Percentiles rank a stretch among this genome's conserved stretches.
Evolutionary conservation across 1,140 invertebrate species (phyloP).

Genomic region (Bemisia tabaci): DNA sequence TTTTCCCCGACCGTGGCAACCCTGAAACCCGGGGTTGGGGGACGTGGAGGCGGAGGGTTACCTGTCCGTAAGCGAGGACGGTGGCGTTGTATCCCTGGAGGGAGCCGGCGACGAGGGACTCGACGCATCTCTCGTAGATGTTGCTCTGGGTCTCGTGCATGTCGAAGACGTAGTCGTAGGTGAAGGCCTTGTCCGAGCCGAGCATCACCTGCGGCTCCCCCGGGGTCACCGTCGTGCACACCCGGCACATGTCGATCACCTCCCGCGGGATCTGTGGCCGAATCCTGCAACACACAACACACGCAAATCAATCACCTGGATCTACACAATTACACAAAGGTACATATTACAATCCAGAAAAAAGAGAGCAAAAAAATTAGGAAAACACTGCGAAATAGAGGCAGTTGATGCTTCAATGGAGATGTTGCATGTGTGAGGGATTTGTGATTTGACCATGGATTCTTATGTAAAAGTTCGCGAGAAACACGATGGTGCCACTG

Average conservation of each 20-base stretch:
- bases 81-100: constrained; percentile 93
- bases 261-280: constrained; percentile 86
- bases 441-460: too few species aligned
- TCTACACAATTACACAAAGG: too few species aligned
- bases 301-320: too few species aligned
- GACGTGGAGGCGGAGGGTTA: too few species aligned
- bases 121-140: constrained; percentile 79
- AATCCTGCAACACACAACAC: constrained; percentile 50
- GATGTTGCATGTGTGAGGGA: too few species aligned
- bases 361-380: neutral
- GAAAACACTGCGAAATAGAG: too few species aligned
- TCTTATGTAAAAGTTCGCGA: too few species aligned
- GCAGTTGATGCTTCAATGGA: too few species aligned
- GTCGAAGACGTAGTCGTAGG: constrained; percentile 93
- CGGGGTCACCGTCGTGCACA: constrained; percentile 77
- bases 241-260: constrained; percentile 84
- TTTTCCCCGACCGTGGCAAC: too few species aligned
- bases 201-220: constrained; percentile 84
- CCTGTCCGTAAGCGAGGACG: constrained; percentile 89
- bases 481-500: too few species aligned
- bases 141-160: constrained; percentile 55
- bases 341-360: too few species aligned
- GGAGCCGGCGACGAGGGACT: constrained; percentile 69
- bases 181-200: constrained; percentile 89
- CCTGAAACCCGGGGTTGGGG: too few species aligned